Evolutionary conservation across 2,888 invertebrate species (phyloP).

Genomic region (Nymphalis polychloros): DNA sequence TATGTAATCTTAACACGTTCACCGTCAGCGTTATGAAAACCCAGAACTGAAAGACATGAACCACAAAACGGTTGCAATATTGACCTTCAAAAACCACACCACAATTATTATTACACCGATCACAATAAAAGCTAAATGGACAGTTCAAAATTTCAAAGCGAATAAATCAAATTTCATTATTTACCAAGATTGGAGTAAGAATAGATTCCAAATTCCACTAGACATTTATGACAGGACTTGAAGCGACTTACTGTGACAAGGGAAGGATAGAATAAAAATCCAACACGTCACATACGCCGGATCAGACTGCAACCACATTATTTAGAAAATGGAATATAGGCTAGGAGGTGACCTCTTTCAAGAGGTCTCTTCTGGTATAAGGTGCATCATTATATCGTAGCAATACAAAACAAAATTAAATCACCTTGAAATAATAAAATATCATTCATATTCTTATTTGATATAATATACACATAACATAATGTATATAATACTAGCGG

Average conservation of each 20-base stretch:
- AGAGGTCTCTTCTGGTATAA: too few species aligned
- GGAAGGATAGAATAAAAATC: slow-evolving; percentile 32
- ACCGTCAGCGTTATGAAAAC: too few species aligned
- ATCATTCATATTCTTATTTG: too few species aligned
- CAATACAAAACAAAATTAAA: too few species aligned
- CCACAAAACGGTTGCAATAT: too few species aligned
- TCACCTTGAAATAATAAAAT: too few species aligned
- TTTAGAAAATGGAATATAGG: slow-evolving; percentile 24
- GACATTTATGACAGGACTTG: slow-evolving; percentile 29
- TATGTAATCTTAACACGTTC: too few species aligned
- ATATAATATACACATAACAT: too few species aligned
- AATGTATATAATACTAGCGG: too few species aligned
- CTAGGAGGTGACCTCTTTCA: neutral
- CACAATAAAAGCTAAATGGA: neutral
- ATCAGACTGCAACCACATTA: slow-evolving; percentile 30
- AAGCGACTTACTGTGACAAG: slow-evolving; percentile 32
- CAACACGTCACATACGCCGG: slow-evolving; percentile 31
- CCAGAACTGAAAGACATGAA: too few species aligned
- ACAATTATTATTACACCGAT: neutral
- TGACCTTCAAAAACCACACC: neutral
- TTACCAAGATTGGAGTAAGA: slow-evolving; percentile 7
- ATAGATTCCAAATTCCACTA: slow-evolving; percentile 24
- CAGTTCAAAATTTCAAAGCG: neutral
- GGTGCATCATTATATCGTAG: too few species aligned
- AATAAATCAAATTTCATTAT: neutral